A percentile compares a stretch with the other conserved stretches of the same genome.
Evolutionary conservation across 2,888 invertebrate species (phyloP).

Genomic region (Panopea generosa): DNA sequence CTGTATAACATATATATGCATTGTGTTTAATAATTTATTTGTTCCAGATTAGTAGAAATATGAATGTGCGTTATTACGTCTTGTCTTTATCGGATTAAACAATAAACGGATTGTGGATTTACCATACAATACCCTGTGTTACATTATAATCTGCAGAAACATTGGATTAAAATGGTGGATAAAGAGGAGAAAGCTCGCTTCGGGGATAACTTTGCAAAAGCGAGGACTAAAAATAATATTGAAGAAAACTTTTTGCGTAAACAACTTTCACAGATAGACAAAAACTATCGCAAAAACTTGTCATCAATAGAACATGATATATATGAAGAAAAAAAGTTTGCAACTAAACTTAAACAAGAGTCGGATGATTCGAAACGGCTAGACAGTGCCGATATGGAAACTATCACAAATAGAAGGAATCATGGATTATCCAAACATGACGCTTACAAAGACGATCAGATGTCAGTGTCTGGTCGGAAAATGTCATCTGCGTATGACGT

Average conservation of each 20-base stretch:
- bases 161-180: conserved; percentile 22
- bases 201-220: conserved; percentile 41
- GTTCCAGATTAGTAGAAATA: too few species aligned
- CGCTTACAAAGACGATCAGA: too few species aligned
- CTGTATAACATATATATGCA: neutral
- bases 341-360: conserved; percentile 9
- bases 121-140: neutral
- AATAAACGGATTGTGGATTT: conserved; percentile 15
- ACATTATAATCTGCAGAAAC: conserved; percentile 4
- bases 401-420: neutral
- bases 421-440: too few species aligned
- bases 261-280: conserved; percentile 10
- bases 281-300: neutral
- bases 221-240: conserved; percentile 42
- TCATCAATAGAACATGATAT: conserved; percentile 19
- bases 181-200: conserved; percentile 36
- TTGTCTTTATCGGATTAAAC: conserved; percentile 6
- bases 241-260: conserved; percentile 18
- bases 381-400: neutral
- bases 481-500: neutral
- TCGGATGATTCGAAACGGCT: conserved; percentile 4
- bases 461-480: too few species aligned
- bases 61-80: neutral
- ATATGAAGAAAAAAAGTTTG: conserved; percentile 27
- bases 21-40: too few species aligned